Evolutionary conservation across 2,888 invertebrate species (phyloP).

Genomic region (Ramazzottius varieornatus): DNA sequence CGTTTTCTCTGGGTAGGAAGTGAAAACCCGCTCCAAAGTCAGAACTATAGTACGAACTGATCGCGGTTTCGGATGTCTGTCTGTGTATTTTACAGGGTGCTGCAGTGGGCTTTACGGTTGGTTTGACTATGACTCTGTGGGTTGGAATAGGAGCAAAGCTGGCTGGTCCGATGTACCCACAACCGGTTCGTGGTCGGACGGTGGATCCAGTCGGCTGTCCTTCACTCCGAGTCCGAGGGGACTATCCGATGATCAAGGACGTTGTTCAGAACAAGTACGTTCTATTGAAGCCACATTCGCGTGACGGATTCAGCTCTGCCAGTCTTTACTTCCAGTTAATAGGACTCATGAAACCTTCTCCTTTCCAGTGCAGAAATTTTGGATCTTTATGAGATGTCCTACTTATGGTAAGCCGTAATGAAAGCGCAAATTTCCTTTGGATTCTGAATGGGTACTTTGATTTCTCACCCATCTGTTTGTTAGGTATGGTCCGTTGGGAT

Average conservation of each 20-base stretch:
- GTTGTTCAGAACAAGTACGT: not conserved
- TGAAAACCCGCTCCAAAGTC: not conserved
- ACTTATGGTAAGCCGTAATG: not conserved
- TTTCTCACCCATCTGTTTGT: not conserved
- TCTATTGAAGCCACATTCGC: too few species aligned
- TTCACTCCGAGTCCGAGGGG: not conserved
- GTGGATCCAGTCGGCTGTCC: not conserved
- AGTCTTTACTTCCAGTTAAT: not conserved
- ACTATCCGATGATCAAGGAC: not conserved
- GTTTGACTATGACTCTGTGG: constrained; percentile 18
- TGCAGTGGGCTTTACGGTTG: constrained; percentile 13
- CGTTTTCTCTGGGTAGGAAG: constrained; percentile 32
- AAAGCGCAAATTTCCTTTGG: not conserved
- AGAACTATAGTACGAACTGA: too few species aligned
- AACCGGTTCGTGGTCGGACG: not conserved
- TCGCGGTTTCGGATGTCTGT: not conserved
- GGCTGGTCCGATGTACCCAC: constrained; percentile 7
- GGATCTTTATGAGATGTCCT: not conserved
- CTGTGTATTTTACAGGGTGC: constrained; percentile 15
- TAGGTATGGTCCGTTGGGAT: not conserved
- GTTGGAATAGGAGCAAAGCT: constrained; percentile 19
- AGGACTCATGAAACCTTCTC: not conserved
- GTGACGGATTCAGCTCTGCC: too few species aligned
- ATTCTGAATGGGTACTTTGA: not conserved
- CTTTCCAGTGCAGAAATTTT: not conserved